Conservation (phyloP, 2,113 vertebrate species). For the Mellivora capensis region DNA sequence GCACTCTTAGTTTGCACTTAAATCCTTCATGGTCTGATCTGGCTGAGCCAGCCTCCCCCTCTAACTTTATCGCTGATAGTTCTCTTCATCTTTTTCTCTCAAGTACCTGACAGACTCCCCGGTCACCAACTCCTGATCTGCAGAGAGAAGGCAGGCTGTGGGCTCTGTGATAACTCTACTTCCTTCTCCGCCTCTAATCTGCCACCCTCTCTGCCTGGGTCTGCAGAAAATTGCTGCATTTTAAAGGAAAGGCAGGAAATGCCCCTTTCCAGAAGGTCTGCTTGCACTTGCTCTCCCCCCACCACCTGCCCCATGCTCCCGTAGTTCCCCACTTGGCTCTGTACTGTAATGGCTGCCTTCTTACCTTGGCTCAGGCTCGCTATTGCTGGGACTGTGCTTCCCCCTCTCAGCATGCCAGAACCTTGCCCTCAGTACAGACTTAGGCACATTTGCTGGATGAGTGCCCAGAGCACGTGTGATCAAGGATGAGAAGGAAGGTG, state of each 20-base stretch:
- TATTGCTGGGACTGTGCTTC: accelerated
- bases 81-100: neutral
- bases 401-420: neutral
- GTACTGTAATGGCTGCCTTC: neutral
- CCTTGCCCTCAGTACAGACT: neutral
- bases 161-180: neutral
- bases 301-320: too few species aligned
- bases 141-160: neutral
- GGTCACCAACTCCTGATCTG: neutral
- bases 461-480: accelerated
- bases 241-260: neutral
- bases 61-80: too few species aligned
- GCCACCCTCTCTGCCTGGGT: neutral
- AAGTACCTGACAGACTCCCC: neutral
- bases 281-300: accelerated
- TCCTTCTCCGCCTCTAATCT: neutral
- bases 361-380: neutral
- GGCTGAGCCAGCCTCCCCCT: neutral
- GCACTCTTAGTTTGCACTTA: neutral
- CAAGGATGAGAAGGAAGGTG: neutral
- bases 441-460: neutral
- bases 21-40: neutral
- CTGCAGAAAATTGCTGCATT: neutral
- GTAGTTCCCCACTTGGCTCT: accelerated
- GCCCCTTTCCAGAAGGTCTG: neutral